Evolutionary conservation across 1,140 invertebrate species (phyloP).

Genomic region (Diachasma alloeum): DNA sequence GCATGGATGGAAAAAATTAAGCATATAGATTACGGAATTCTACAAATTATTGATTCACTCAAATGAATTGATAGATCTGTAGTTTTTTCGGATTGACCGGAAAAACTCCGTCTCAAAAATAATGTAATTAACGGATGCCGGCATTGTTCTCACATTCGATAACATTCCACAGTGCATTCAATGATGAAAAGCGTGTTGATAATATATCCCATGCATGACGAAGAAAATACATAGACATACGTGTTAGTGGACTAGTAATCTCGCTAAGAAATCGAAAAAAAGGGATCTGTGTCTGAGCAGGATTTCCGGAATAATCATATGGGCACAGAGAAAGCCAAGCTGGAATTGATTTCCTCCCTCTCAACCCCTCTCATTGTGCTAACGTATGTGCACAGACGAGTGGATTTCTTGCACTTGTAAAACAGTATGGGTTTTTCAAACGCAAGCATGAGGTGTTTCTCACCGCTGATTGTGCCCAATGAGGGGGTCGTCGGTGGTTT

Average conservation of each 20-base stretch:
- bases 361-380: not conserved
- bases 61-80: no score
- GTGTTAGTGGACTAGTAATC: not conserved
- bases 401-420: not conserved
- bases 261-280: not conserved
- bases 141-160: no score
- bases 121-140: no score
- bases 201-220: not conserved
- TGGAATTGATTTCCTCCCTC: slow-evolving; percentile 32
- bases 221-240: not conserved
- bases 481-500: not conserved
- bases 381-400: no score
- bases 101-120: no score
- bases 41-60: no score
- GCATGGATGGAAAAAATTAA: no score
- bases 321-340: slow-evolving; percentile 20
- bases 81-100: no score
- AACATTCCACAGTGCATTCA: no score
- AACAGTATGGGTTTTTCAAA: not conserved
- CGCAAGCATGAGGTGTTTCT: not conserved
- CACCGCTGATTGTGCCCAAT: not conserved
- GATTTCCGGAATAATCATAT: slow-evolving; percentile 34
- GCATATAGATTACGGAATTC: no score
- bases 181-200: not conserved
- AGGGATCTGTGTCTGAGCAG: slow-evolving; percentile 22